Evolutionary conservation across 2,888 invertebrate species (phyloP).

Genomic region (Drosophila aldrichi): DNA sequence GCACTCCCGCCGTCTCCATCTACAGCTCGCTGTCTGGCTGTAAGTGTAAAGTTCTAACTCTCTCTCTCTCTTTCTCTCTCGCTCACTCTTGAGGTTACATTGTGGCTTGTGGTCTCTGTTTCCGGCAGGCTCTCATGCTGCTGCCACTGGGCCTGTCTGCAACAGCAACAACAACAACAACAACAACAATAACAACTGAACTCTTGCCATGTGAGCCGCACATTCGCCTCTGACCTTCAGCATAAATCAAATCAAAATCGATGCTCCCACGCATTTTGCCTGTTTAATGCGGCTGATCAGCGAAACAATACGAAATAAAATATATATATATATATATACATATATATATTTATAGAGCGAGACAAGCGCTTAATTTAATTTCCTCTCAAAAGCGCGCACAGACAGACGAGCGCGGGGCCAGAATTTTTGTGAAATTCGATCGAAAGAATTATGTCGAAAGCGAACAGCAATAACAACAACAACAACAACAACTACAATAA

Average conservation of each 20-base stretch:
- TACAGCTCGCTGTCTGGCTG: no score
- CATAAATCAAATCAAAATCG: conserved; percentile 65
- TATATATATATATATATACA: background rate
- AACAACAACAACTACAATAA: conserved; percentile 36
- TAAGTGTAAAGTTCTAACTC: conserved; percentile 19
- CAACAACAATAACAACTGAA: background rate
- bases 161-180: conserved; percentile 16
- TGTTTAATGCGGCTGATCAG: conserved; percentile 49
- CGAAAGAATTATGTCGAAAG: conserved; percentile 70
- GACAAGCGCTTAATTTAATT: conserved; percentile 72
- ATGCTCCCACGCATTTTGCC: conserved; percentile 64
- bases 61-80: background rate
- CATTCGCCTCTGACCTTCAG: conserved; percentile 64
- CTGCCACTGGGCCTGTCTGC: conserved; percentile 31
- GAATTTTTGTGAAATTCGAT: conserved; percentile 75
- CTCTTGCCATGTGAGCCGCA: conserved; percentile 10
- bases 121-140: conserved; percentile 38
- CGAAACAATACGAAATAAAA: conserved; percentile 44
- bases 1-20: background rate
- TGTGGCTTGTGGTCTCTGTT: conserved; percentile 40
- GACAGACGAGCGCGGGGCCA: conserved; percentile 38
- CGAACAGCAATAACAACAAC: conserved; percentile 37
- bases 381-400: conserved; percentile 38
- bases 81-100: background rate
- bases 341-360: conserved; percentile 33